Evolutionary conservation across 2,113 vertebrate genomes (phyloP).

Genomic region (Ciconia maguari): DNA sequence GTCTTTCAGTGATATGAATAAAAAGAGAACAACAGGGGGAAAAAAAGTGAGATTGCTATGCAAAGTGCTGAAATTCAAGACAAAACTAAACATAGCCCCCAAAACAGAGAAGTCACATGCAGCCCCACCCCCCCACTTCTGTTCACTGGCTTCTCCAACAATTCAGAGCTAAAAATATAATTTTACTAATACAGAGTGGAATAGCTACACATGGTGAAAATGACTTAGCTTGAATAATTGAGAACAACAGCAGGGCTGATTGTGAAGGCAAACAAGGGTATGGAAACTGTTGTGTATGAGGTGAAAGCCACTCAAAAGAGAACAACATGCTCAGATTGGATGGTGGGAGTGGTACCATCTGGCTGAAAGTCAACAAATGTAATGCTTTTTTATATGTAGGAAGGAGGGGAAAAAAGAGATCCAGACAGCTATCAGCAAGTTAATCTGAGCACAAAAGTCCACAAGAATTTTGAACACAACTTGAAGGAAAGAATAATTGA

Average conservation of each 20-base stretch:
- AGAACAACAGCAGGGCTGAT: background rate
- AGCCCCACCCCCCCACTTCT: background rate
- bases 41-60: background rate
- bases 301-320: background rate
- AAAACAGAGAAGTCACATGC: background rate
- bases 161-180: background rate
- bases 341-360: slow-evolving; percentile 38
- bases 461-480: background rate
- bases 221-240: background rate
- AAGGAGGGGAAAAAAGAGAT: background rate
- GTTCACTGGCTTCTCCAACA: background rate
- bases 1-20: background rate
- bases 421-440: background rate
- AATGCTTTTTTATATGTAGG: background rate
- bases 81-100: background rate
- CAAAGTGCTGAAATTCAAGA: background rate
- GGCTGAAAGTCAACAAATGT: background rate
- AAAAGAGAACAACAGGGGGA: background rate
- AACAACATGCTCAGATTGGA: background rate
- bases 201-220: background rate
- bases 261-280: background rate
- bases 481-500: background rate
- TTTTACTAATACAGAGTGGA: background rate
- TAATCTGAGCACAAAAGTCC: background rate
- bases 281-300: background rate